Percentiles rank a stretch among this genome's conserved stretches.
These are phyloP conservation scores for Mercenaria mercenaria DNA, from an alignment of 1,140 invertebrate genomes.

Conservation along the genomic window DNA sequence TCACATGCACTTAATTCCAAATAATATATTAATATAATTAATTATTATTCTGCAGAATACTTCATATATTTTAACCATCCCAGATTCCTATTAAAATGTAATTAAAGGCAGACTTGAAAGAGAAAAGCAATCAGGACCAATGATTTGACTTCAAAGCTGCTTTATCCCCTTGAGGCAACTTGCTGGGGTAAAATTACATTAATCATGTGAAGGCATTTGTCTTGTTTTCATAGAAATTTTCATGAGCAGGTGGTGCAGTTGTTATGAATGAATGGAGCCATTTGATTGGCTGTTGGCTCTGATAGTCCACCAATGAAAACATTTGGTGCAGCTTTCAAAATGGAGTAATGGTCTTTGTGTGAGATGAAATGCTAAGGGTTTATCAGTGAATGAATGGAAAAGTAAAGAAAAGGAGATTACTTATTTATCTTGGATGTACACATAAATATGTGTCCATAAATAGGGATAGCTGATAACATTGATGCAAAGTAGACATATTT, in stretches of 20 bases:
- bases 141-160: conserved; percentile 22
- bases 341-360: conserved; percentile 59
- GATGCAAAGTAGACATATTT: conserved; percentile 23
- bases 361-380: conserved; percentile 11
- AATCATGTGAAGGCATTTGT: conserved; percentile 58
- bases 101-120: neutral
- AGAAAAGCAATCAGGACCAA: neutral
- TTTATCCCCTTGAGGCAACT: conserved; percentile 8
- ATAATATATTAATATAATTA: too few species aligned
- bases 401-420: conserved; percentile 61
- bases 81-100: neutral
- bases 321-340: conserved; percentile 64
- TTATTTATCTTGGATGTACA: conserved; percentile 50
- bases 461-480: conserved; percentile 17
- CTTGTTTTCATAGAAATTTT: conserved; percentile 60
- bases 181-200: conserved; percentile 50
- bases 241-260: conserved; percentile 65
- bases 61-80: neutral
- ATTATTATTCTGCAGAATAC: too few species aligned
- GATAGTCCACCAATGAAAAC: conserved; percentile 46
- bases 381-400: conserved; percentile 65
- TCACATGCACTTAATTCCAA: too few species aligned
- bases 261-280: conserved; percentile 53
- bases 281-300: conserved; percentile 34
- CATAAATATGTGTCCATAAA: conserved; percentile 42